These are phyloP conservation scores for Caenorhabditis panamensis DNA, from an alignment of 2,888 invertebrate species.

Conservation along the genomic window DNA sequence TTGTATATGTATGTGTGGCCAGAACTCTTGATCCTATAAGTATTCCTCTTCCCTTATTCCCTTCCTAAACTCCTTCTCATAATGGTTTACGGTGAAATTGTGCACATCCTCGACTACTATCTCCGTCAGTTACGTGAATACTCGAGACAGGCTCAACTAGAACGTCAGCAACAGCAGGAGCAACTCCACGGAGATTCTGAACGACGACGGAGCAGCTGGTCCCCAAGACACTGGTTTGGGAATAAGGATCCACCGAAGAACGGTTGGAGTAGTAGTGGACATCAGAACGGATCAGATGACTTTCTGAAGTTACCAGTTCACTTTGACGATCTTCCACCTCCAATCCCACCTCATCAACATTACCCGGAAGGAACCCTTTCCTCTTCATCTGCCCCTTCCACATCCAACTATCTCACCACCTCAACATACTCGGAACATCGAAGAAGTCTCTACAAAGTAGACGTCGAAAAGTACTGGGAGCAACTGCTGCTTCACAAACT, in stretches of 20 bases:
- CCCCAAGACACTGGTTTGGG: slow-evolving; percentile 48
- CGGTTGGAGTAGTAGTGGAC: slow-evolving; percentile 7
- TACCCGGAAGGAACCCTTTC: slow-evolving; percentile 39
- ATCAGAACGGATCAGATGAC: slow-evolving; percentile 35
- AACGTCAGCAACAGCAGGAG: slow-evolving; percentile 18
- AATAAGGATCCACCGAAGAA: slow-evolving; percentile 8
- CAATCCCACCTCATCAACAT: slow-evolving; percentile 3
- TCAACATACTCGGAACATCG: slow-evolving; percentile 47
- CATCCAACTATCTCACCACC: slow-evolving; percentile 48
- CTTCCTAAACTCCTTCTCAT: neutral
- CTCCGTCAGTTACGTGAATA: slow-evolving; percentile 55
- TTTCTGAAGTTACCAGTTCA: slow-evolving; percentile 34
- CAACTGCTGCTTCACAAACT: slow-evolving; percentile 38
- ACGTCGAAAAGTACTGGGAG: slow-evolving; percentile 63
- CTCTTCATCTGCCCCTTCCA: slow-evolving; percentile 36
- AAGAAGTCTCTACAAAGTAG: slow-evolving; percentile 44
- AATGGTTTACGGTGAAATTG: slow-evolving; percentile 68
- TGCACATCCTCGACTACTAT: slow-evolving; percentile 70
- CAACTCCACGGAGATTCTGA: slow-evolving; percentile 3
- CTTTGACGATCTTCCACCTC: slow-evolving; percentile 38
- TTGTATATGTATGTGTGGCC: neutral
- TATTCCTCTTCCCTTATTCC: slow-evolving; percentile 16
- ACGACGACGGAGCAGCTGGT: slow-evolving; percentile 44
- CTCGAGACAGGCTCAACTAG: slow-evolving; percentile 53
- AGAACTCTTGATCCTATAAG: neutral